Evolutionary conservation across 2,888 invertebrate genomes (phyloP), one percentile per base, ranked within the genome.

Genomic region (Cloeon dipterum): DNA sequence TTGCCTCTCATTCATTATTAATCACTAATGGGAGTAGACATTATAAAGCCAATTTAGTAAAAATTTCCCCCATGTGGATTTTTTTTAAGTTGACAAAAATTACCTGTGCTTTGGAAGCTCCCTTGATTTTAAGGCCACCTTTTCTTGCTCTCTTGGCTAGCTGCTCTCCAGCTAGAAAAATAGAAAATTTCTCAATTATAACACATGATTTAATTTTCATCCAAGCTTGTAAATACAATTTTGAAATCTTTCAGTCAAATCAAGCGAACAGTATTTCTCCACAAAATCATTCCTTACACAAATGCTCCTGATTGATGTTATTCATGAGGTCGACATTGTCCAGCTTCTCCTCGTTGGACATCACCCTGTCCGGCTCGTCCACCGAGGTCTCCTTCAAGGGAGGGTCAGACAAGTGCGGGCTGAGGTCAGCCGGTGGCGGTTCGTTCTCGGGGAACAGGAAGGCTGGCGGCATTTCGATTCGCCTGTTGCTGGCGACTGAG

Each of bases 401-500:
- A 29, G 29, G n/a, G 8, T 16, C 29, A 5, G 29, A n/a, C 7
- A 16, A 29, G 7, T n/a, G n/a, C 8, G 29, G 29, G 29, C 13
- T 14, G 29, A 63, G 55, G 48, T 66, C 71, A 25, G 66, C 62
- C 2, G 62, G 61, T 40, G 70, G 61, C 40, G 67, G 66, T 49
- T 74, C 74, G 54, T 69, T 70, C 56, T 77, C 77, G 8, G 79
- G 75, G 55, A 79, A 81, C 37, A 81, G 61, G 54, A 78, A 79
- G 16, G 76, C 74, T 11, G 81, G 75, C 36, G 81, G 79, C 74
- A 82, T 76, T 56, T 81, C 81, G 47, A 79, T 78, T 41, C 79
- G 61, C 37, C 78, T 60, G 46, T 71, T 74, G 48, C 72, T 73
- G 46, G 68, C 70, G 46, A 68, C 70, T 49, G 35, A 20, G 39